Percentiles rank a stretch among this genome's conserved stretches.
Conservation (phyloP, 2,888 invertebrate species). For the Ophion ellenae region DNA sequence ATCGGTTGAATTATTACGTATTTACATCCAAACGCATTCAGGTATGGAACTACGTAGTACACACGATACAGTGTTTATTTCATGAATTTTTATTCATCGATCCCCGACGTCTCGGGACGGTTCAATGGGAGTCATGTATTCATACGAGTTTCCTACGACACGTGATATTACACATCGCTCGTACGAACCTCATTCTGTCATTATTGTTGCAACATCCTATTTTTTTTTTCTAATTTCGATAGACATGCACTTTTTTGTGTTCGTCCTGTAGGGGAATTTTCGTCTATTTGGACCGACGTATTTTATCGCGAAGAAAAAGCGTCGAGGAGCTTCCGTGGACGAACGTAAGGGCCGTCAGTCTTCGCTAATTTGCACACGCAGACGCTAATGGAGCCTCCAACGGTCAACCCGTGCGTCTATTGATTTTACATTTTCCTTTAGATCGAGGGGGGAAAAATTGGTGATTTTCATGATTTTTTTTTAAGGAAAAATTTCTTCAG, state of each 20-base stretch:
- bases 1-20: slow-evolving; percentile 32
- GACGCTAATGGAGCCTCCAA: slow-evolving; percentile 14
- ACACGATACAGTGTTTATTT: slow-evolving; percentile 31
- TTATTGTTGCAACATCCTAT: slow-evolving; percentile 39
- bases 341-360: background rate
- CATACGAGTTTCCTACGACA: slow-evolving; percentile 8
- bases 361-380: slow-evolving; percentile 20
- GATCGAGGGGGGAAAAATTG: too few relatives aligned
- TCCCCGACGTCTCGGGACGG: slow-evolving; percentile 4
- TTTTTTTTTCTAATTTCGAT: background rate
- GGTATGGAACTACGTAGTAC: slow-evolving; percentile 34
- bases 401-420: background rate
- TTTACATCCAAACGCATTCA: slow-evolving; percentile 8
- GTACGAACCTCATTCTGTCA: background rate
- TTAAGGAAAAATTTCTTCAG: too few relatives aligned
- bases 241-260: background rate
- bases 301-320: background rate
- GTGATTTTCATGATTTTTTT: too few relatives aligned
- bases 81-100: slow-evolving; percentile 19
- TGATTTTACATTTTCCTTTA: too few relatives aligned
- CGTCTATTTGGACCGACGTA: background rate
- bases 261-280: background rate
- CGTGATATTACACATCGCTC: slow-evolving; percentile 50
- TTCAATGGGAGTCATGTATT: slow-evolving; percentile 41
- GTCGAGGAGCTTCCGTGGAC: background rate